Evolutionary conservation across 2,797 vertebrate species (phyloP), one percentile per base, ranked within the genome.

Genomic region (Coilia nasus): DNA sequence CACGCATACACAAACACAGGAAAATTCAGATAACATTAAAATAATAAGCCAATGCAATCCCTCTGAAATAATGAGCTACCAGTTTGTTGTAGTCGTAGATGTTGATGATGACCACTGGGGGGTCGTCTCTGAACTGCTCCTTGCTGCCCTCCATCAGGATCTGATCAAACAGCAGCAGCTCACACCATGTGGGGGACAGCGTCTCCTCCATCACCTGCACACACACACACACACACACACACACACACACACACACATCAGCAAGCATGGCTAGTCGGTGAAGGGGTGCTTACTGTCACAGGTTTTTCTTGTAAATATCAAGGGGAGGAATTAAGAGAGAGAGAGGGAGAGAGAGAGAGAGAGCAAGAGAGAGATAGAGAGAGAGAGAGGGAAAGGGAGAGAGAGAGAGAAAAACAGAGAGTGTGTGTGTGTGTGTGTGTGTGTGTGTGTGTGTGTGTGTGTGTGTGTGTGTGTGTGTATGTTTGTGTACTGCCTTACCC

Each of bases 171-270:
- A 98, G 67, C 90, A 99, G 91, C 86, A 97, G 93, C 83, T 99
- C 96, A 19, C 95, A 95, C 98, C 98, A 98, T 89, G 97, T 95
- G 0, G 97, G 98, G 83, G 97, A 98, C 83, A 99, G 93, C 0
- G 96, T 99, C 86, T 97, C 96, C 44, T 94, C 89, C 88, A 97
- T 81, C 59, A 97, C 86, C 98, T 99, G 90, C 67, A 85, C 80
- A 75, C 54, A 88, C 25, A 84, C 81, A 87, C 54, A 89, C 17
- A 90, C 44, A 78, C 60, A 83, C 54, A 86, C 25, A 86, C 25
- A 89, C 71, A 87, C 67, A 87, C 67, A 81, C 82, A 81, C 85
- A 83, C 23, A 81, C 56, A 14, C 50, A 54, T 1, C 1, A 54
- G 50, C 50, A 47, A 47, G 3, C 15, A 59, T 75, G n/a, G n/a